These are phyloP conservation scores for Theristicus caerulescens DNA, from an alignment of 2,113 vertebrate species.

Conservation along the genomic window DNA sequence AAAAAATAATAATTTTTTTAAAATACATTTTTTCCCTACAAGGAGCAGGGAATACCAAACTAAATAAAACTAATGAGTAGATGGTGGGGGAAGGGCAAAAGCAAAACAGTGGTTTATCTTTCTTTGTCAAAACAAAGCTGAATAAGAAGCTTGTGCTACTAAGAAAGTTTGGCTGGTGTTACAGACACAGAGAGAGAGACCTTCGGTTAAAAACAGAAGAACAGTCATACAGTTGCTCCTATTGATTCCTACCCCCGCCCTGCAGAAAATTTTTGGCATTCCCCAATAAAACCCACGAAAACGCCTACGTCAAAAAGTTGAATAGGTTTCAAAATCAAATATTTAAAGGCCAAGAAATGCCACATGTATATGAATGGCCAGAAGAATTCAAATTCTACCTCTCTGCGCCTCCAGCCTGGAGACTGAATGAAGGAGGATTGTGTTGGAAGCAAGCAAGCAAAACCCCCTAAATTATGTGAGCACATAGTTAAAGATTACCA, in stretches of 20 bases:
- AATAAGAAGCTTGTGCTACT: constrained; percentile 62
- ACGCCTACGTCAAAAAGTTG: constrained; percentile 46
- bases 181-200: background rate
- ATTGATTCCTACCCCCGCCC: background rate
- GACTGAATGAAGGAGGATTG: background rate
- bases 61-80: constrained; percentile 4
- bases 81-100: background rate
- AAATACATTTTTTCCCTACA: background rate
- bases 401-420: background rate
- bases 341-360: constrained; percentile 44
- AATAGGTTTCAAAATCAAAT: constrained; percentile 37
- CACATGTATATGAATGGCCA: background rate
- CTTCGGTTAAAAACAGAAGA: constrained; percentile 3
- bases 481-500: background rate
- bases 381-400: constrained; percentile 31
- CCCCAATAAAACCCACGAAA: constrained; percentile 47
- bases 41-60: background rate
- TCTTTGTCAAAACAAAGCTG: constrained; percentile 59
- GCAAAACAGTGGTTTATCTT: constrained; percentile 57
- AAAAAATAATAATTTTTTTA: background rate
- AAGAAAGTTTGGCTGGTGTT: background rate
- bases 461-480: background rate
- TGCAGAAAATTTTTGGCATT: constrained; percentile 53
- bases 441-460: background rate
- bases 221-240: constrained; percentile 7